A percentile compares a stretch with the other conserved stretches of the same genome.
Evolutionary conservation across 2,113 vertebrate genomes (phyloP).

Genomic region (Gadus macrocephalus): DNA sequence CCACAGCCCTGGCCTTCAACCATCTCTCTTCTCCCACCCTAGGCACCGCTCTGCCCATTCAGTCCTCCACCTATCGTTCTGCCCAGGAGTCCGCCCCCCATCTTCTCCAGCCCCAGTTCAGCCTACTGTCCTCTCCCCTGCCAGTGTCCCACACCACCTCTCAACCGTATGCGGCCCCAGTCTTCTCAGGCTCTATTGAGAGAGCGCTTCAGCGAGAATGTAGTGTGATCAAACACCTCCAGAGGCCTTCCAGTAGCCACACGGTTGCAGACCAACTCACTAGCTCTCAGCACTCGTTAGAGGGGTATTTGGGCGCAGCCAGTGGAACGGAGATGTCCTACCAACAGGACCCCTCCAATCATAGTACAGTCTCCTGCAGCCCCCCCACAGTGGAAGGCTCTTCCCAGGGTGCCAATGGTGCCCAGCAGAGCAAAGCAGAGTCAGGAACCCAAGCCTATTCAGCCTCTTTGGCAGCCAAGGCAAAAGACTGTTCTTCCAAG

Average conservation of each 20-base stretch:
- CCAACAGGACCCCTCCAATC: conserved; percentile 85
- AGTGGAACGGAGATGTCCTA: conserved; percentile 79
- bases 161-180: conserved; percentile 82
- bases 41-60: conserved; percentile 83
- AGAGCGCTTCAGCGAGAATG: conserved; percentile 99
- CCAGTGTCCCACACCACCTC: conserved; percentile 78
- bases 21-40: conserved; percentile 81
- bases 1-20: conserved; percentile 86
- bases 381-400: conserved; percentile 74
- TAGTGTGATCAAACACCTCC: conserved; percentile 99
- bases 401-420: conserved; percentile 83
- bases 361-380: conserved; percentile 83
- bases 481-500: conserved; percentile 82
- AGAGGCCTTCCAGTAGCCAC: conserved; percentile 96
- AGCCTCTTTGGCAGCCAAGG: conserved; percentile 75
- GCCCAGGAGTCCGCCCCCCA: conserved; percentile 98
- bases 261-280: conserved; percentile 84
- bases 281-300: conserved; percentile 88
- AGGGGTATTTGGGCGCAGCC: conserved; percentile 78
- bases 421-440: conserved; percentile 79
- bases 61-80: conserved; percentile 97
- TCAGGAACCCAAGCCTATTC: conserved; percentile 79
- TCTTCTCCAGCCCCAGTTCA: conserved; percentile 94
- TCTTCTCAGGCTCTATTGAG: conserved; percentile 92
- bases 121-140: conserved; percentile 82